Conservation (phyloP, 2,888 invertebrate species). For the Lamellibrachia columna region DNA sequence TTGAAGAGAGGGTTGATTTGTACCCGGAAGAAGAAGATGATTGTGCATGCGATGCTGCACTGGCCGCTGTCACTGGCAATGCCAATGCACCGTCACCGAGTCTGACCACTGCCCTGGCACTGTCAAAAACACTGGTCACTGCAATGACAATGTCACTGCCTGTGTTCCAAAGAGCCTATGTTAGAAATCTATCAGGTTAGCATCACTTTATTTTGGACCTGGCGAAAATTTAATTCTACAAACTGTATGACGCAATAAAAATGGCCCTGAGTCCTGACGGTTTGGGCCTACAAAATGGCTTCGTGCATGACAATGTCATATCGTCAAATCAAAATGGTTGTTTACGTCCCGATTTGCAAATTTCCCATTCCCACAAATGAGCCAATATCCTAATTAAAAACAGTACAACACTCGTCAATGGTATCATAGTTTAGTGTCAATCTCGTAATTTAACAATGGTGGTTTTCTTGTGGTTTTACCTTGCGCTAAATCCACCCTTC, state of each 20-base stretch:
- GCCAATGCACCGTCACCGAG: too few species aligned
- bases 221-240: not conserved
- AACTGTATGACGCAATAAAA: constrained; percentile 1
- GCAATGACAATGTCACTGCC: not conserved
- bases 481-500: not conserved
- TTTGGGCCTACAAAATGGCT: not conserved
- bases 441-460: not conserved
- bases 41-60: too few species aligned
- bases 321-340: not conserved
- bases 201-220: not conserved
- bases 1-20: too few species aligned
- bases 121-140: not conserved
- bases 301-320: not conserved
- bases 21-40: too few species aligned
- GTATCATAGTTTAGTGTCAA: not conserved
- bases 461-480: not conserved
- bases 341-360: not conserved
- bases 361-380: not conserved
- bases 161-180: not conserved
- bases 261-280: not conserved
- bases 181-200: not conserved
- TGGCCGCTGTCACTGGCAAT: too few species aligned
- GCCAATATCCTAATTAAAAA: not conserved
- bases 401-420: not conserved
- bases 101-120: too few species aligned